Conservation (phyloP, 2,797 vertebrate genomes). For the Oreochromis grahami region DNA sequence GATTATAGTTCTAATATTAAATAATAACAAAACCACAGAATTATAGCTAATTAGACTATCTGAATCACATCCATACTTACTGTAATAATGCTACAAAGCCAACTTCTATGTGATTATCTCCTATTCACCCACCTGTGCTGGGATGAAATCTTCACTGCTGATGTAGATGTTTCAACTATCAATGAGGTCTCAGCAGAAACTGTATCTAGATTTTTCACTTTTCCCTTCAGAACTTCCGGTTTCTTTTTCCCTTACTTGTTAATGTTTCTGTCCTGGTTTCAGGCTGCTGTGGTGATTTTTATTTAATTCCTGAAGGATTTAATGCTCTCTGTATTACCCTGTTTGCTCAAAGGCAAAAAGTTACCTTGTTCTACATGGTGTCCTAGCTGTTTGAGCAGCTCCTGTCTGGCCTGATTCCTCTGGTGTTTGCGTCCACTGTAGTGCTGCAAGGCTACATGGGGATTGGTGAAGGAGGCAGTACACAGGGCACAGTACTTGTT, state of each 20-base stretch:
- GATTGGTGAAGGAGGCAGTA: conserved; percentile 79
- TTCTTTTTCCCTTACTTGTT: background rate
- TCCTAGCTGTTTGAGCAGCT: conserved; percentile 70
- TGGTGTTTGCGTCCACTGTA: conserved; percentile 85
- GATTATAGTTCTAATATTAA: background rate
- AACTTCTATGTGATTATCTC: background rate
- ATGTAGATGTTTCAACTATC: background rate
- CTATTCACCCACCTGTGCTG: background rate
- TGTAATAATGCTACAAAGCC: background rate
- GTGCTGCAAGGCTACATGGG: conserved; percentile 78
- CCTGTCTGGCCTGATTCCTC: conserved; percentile 76
- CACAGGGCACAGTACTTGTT: conserved; percentile 82
- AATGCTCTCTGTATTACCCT: background rate
- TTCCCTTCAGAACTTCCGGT: background rate
- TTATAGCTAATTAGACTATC: background rate
- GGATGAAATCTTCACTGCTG: background rate
- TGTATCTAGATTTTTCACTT: background rate
- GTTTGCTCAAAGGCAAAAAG: background rate
- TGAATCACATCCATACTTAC: background rate
- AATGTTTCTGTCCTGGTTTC: background rate
- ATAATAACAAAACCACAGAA: background rate
- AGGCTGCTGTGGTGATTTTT: background rate
- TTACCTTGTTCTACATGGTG: conserved; percentile 62
- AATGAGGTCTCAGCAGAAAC: background rate
- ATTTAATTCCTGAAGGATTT: background rate